Evolutionary conservation across 2,797 vertebrate genomes (phyloP).

Genomic region (Gymnodraco acuticeps): DNA sequence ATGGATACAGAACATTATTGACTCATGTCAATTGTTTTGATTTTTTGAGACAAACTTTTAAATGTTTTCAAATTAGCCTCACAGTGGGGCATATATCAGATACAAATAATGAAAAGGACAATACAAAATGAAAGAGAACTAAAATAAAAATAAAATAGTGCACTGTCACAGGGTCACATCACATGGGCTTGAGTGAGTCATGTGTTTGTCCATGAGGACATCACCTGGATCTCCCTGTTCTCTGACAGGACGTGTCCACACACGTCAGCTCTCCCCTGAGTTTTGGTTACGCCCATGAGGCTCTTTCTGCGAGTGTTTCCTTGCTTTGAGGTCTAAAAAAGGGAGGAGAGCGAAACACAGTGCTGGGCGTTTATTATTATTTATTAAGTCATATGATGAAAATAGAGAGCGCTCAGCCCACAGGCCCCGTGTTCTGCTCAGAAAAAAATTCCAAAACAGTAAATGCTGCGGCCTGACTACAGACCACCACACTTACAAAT

Average conservation of each 20-base stretch:
- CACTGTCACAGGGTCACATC: slow-evolving; percentile 30
- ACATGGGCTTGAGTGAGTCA: slow-evolving; percentile 62
- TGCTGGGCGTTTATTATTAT: not conserved
- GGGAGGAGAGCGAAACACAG: slow-evolving; percentile 29
- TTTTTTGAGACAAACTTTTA: slow-evolving; percentile 3
- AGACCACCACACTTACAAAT: slow-evolving; percentile 50
- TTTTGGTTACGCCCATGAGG: slow-evolving; percentile 63
- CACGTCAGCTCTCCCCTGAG: slow-evolving; percentile 64
- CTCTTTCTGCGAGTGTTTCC: slow-evolving; percentile 54
- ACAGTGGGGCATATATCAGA: too few relatives aligned
- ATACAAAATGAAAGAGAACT: too few relatives aligned
- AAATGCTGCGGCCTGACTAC: slow-evolving; percentile 65
- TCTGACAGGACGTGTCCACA: slow-evolving; percentile 67
- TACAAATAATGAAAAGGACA: too few relatives aligned
- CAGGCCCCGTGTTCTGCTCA: slow-evolving; percentile 20
- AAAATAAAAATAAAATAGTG: too few relatives aligned
- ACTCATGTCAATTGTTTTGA: not conserved
- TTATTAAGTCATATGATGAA: slow-evolving; percentile 38
- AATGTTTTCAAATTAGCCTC: too few relatives aligned
- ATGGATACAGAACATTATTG: not conserved
- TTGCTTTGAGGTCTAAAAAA: slow-evolving; percentile 39
- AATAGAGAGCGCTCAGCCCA: slow-evolving; percentile 26
- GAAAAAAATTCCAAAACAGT: slow-evolving; percentile 52
- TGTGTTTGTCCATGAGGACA: slow-evolving; percentile 74
- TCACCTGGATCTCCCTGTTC: slow-evolving; percentile 64